phyloP scores from a whole-genome alignment of 2,888 invertebrate species.

The Sphaerophoria taeniata region DNA sequence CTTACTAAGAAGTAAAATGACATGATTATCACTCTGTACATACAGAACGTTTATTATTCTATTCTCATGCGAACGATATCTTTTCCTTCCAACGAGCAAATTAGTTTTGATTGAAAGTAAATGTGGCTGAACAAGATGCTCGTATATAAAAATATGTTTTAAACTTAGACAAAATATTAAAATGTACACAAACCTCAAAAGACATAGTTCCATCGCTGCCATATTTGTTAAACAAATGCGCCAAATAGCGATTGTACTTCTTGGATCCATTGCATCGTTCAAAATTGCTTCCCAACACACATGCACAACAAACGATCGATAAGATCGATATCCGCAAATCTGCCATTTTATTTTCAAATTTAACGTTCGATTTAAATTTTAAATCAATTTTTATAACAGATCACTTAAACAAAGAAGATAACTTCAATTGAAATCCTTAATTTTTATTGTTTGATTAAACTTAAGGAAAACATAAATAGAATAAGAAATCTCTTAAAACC shows the following conservation, averaged over 20 bases:
- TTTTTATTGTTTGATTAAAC: background rate
- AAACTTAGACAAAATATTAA: background rate
- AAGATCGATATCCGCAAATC: slow-evolving; percentile 28
- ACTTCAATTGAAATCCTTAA: slow-evolving; percentile 48
- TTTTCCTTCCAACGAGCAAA: slow-evolving; percentile 47
- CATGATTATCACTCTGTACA: slow-evolving; percentile 31
- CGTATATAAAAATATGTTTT: slow-evolving; percentile 38
- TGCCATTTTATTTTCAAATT: slow-evolving; percentile 41
- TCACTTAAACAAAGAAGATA: slow-evolving; percentile 9
- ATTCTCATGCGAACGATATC: background rate
- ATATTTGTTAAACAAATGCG: slow-evolving; percentile 82
- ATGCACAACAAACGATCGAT: slow-evolving; percentile 47
- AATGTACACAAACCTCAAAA: slow-evolving; percentile 80
- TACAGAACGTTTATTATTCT: slow-evolving; percentile 3
- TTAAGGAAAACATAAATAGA: background rate
- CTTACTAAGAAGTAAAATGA: slow-evolving; percentile 30
- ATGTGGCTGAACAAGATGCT: slow-evolving; percentile 43
- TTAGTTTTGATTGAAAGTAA: slow-evolving; percentile 68
- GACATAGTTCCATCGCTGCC: slow-evolving; percentile 81
- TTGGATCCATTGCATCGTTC: slow-evolving; percentile 76
- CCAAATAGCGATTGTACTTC: slow-evolving; percentile 82
- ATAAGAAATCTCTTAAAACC: slow-evolving; percentile 8
- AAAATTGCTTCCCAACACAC: slow-evolving; percentile 25
- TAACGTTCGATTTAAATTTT: slow-evolving; percentile 7
- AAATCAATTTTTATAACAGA: slow-evolving; percentile 37